Base-by-base conservation (phyloP, 2,113 vertebrate genomes). In the Notarius lentiginosus region DNA sequence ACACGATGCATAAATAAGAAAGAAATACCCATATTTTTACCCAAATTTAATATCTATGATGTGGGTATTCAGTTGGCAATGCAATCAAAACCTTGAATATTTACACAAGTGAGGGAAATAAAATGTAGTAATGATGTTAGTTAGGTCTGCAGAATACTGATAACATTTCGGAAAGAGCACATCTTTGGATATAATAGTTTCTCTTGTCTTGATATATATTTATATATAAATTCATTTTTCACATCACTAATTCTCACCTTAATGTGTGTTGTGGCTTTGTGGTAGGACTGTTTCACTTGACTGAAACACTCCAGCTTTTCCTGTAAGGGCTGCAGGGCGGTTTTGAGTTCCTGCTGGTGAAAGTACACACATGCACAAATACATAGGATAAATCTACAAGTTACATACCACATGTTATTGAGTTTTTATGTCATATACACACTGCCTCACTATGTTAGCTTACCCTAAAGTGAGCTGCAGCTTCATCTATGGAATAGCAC, bases 401-500 rank as follows among this genome's bases (percentile, higher is more conserved):
- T n/a, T 30, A 27, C 7, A 8, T 72, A 51, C 7, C 9, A 11
- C 22, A 56, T 15, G 12, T 27, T 8, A 55, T 53, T 55, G 6
- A 56, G 14, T 56, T 30, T 30, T 7, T 27, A 56, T 17, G 10
- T 56, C 47, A 86, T 14, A 4, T 47, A 5, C 22, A 65, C 30
- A 58, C 30, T 14, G 2, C 15, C 22, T 53, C 41, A 41, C 41
- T 41, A 41, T 41, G 66, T 68, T 2, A 27, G 24, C 85, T 75
- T 84, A 89, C 88, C 88, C 63, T 83, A 70, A 41, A 5, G 15
- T 79, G 49, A 22, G 47, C 22, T 27, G 77, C 63, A 8, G 83
- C 10, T 72, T 86, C 88, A 0, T 22, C 27, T 60, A 91, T 56
- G 8, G 90, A 87, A 5, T 80, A 10, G 12, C 76, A 91, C 79